phyloP scores from a whole-genome alignment of 2,113 vertebrate genomes.

The Anolis sagrei region DNA sequence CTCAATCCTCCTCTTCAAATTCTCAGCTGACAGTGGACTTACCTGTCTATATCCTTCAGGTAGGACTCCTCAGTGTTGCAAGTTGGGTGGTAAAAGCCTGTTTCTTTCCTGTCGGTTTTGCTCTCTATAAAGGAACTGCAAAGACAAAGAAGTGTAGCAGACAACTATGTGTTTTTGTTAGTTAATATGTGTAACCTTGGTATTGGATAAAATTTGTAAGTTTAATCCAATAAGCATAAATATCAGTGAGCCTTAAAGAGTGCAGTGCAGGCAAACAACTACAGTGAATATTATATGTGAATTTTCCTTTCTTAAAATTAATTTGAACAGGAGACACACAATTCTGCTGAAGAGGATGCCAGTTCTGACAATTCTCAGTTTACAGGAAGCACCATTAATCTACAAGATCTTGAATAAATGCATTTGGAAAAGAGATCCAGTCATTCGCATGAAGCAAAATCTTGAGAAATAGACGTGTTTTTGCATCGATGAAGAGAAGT shows the following conservation, averaged over 20 bases:
- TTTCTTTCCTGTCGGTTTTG: too few relatives aligned
- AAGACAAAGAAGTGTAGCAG: neutral
- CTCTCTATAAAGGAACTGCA: neutral
- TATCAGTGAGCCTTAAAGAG: neutral
- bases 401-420: slow-evolving; percentile 91
- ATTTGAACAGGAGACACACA: slow-evolving; percentile 85
- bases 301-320: neutral
- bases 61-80: slow-evolving; percentile 51
- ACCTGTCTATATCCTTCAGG: slow-evolving; percentile 94
- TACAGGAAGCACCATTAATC: slow-evolving; percentile 93
- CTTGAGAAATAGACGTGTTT: slow-evolving; percentile 41
- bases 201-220: neutral
- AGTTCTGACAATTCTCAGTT: slow-evolving; percentile 87
- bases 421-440: slow-evolving; percentile 36
- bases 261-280: neutral
- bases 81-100: too few relatives aligned
- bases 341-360: slow-evolving; percentile 84
- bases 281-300: slow-evolving; percentile 22
- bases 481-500: slow-evolving; percentile 40
- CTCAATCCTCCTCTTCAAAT: slow-evolving; percentile 87
- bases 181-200: neutral
- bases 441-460: slow-evolving; percentile 27
- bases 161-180: neutral
- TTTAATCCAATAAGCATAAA: neutral
- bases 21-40: slow-evolving; percentile 90